A percentile compares a stretch with the other conserved stretches of the same genome.
phyloP scores from a whole-genome alignment of 2,113 vertebrate species.

The Scomber scombrus region DNA sequence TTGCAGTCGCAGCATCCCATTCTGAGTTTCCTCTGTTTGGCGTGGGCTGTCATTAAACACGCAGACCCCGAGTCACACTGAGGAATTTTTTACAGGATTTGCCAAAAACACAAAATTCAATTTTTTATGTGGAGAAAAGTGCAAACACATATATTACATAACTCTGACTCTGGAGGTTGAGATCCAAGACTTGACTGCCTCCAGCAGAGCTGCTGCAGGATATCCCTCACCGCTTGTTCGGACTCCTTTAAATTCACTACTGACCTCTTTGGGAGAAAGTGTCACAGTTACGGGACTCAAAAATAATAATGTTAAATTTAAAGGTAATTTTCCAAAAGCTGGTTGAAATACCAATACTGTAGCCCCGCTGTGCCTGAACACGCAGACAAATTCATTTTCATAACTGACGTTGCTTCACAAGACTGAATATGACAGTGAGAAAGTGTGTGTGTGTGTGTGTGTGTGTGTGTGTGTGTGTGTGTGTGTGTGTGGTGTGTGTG shows the following conservation, averaged over 20 bases:
- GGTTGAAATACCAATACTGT: constrained; percentile 30
- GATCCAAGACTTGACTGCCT: not conserved
- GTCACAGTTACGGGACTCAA: constrained; percentile 12
- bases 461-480: constrained; percentile 36
- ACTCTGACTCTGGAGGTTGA: not conserved
- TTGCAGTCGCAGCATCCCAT: not conserved
- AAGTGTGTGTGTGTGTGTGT: not conserved
- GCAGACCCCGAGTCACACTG: not conserved
- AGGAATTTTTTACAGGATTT: not conserved
- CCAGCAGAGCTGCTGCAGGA: constrained; percentile 27
- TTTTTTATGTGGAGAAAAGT: not conserved
- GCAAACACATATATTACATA: not conserved
- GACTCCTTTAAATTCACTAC: not conserved
- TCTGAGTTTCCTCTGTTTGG: not conserved
- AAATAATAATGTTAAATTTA: constrained; percentile 27
- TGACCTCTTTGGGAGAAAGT: constrained; percentile 1
- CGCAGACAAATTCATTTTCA: not conserved
- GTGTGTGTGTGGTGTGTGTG: constrained; percentile 12
- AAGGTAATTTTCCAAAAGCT: constrained; percentile 37
- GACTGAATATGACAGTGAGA: constrained; percentile 23
- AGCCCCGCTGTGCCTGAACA: constrained; percentile 37
- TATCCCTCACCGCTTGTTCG: not conserved
- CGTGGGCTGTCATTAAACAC: not conserved
- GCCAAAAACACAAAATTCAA: not conserved
- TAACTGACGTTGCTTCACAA: constrained; percentile 1